Conservation (phyloP, 2,888 invertebrate species). For the Ellobium chinense region DNA sequence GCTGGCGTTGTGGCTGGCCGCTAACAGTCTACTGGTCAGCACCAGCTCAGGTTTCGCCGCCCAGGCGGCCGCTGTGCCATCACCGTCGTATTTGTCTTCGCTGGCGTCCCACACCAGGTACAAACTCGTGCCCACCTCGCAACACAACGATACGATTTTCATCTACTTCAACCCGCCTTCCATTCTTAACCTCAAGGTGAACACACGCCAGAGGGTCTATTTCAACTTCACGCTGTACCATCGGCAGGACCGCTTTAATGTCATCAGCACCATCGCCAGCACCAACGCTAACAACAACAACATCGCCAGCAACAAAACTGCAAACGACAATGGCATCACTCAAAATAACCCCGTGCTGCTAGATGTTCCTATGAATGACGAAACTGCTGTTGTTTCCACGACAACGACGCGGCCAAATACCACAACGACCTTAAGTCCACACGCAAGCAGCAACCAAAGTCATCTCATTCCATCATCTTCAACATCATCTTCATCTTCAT, state of each 20-base stretch:
- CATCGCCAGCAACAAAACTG: constrained; percentile 1
- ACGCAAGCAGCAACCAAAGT: neutral
- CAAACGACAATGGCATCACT: neutral
- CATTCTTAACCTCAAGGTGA: constrained; percentile 67
- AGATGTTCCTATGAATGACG: neutral
- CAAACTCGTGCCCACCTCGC: constrained; percentile 44
- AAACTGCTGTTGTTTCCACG: neutral
- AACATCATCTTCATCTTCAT: neutral
- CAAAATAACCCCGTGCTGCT: neutral
- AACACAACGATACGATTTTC: constrained; percentile 65
- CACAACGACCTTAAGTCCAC: neutral
- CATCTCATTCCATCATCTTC: constrained; percentile 1
- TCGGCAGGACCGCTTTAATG: neutral
- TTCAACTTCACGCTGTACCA: constrained; percentile 60
- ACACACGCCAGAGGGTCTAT: constrained; percentile 66
- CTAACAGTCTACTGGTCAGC: neutral
- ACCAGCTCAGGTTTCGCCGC: neutral
- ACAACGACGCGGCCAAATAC: constrained; percentile 12
- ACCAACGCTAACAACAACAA: neutral
- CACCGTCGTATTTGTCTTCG: constrained; percentile 23
- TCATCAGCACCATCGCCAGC: neutral
- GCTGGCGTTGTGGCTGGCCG: neutral
- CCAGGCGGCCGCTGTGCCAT: constrained; percentile 4
- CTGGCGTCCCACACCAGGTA: constrained; percentile 11
- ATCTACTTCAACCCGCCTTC: constrained; percentile 68